These are phyloP conservation scores for Pterostichus niger DNA, from an alignment of 2,888 invertebrate genomes.

Conservation along the genomic window DNA sequence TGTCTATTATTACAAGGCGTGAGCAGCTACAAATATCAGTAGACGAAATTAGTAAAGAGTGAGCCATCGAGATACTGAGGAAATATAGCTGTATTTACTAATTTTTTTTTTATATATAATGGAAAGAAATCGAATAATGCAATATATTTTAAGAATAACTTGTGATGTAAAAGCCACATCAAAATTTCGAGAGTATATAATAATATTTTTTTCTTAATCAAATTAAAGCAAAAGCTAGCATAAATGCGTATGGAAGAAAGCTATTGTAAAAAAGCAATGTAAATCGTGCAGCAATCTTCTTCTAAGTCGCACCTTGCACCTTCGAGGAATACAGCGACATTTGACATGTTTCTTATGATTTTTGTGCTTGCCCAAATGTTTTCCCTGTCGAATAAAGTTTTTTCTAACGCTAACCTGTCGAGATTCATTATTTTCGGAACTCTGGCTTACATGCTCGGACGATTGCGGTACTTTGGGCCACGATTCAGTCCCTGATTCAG, in stretches of 20 bases:
- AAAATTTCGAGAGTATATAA: too few relatives aligned
- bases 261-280: not conserved
- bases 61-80: too few relatives aligned
- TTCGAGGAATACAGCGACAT: constrained; percentile 17
- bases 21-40: too few relatives aligned
- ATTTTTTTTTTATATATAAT: too few relatives aligned
- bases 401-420: constrained; percentile 56
- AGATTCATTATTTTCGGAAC: constrained; percentile 28
- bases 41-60: too few relatives aligned
- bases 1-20: too few relatives aligned
- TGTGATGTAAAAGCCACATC: too few relatives aligned
- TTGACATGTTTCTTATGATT: constrained; percentile 35
- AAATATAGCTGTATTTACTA: too few relatives aligned
- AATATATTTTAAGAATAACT: too few relatives aligned
- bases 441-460: constrained; percentile 44
- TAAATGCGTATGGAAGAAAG: not conserved
- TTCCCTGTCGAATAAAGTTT: constrained; percentile 17
- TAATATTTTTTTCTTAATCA: too few relatives aligned
- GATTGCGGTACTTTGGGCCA: not conserved
- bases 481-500: not conserved
- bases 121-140: too few relatives aligned
- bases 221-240: too few relatives aligned
- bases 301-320: constrained; percentile 36
- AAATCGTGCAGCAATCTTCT: constrained; percentile 13
- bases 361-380: constrained; percentile 50